Base-by-base conservation (phyloP, 2,113 vertebrate species). In the Zosterops borbonicus region DNA sequence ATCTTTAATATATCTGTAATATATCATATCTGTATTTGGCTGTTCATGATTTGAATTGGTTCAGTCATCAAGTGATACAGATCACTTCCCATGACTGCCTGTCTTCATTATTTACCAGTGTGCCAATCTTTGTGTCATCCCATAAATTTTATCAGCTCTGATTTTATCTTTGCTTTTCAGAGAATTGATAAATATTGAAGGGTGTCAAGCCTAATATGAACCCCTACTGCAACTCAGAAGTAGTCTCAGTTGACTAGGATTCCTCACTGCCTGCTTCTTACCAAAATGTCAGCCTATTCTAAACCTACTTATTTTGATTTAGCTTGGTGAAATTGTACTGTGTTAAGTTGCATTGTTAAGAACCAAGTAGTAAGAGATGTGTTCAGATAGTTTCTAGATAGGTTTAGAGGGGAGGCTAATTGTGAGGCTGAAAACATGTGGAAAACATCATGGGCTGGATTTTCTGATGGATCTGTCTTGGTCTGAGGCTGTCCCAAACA, bases 81-180 rank as follows among this genome's bases (percentile, higher is more conserved):
- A 94, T 92, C 83, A 92, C 52, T 93, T 94, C 77, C 55, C 59
- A 53, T 95, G 92, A 89, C 95, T 96, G 86, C 83, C 76, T 95
- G 86, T 92, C 95, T 92, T 86, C 85, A 80, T 88, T 93, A 94
- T 93, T 95, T 94, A 83, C 92, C 33, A 35, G 55, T 73, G 50
- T 93, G 90, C 67, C 92, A 96, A 92, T 94, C 95, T 95, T 90
- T 96, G 71, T 93, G 94, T 90, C 92, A 94, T 88, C 47, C 83
- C 29, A 69, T 50, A 93, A 65, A 76, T 96, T 93, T 94, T 77
- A 86, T 83, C 82, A 62, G 6, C 29, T 86, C 75, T 90, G 90
- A 90, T 88, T 96, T 93, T 86, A 69, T 69, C 88, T 93, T 65
- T 90, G 39, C 63, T 90, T 93, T 83, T 69, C 73, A 83, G 50